Evolutionary conservation across 2,797 vertebrate genomes (phyloP), one percentile per base, ranked within the genome.

Genomic region (Intellagama lesueurii): DNA sequence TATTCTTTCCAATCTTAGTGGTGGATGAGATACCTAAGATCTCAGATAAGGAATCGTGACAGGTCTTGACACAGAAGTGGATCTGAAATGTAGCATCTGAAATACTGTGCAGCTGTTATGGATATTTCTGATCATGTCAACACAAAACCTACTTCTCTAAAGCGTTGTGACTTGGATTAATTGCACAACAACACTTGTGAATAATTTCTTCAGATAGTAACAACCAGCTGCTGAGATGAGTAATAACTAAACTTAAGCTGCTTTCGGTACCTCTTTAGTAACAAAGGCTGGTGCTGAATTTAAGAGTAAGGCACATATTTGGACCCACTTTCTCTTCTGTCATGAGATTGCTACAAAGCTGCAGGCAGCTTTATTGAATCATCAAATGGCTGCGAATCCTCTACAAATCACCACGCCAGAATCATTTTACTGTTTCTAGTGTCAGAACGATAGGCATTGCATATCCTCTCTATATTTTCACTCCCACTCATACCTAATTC

Each of bases 221-320:
- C 7, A 52, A 9, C 40, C 66, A 78, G 64, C 52, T 22, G 35
- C 66, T 72, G 28, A 69, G 49, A 44, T 26, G 35, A 72, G n/a
- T 47, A 85, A 72, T 70, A 89, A 90, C 68, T 85, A 86, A 3
- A 90, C 76, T 81, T 0, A 3, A 69, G 73, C 88, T 86, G 90
- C 24, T 44, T 86, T 69, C 35, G 92, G 89, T 64, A 75, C 22
- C 75, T 91, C 93, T 86, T 83, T 83, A 75, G 87, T 40, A 90
- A 87, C 12, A 86, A 75, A n/a, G 83, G 1, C 68, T 26, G 76
- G 40, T 40, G 68, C 52, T 44, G 30, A 84, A 60, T 85, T 52
- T 52, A 88, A 88, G 17, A 84, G 52, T 32, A 72, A 80, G 64
- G 4, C 72, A 9, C 40, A 73, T 64, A 81, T 72, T 68, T 60